These are phyloP conservation scores for Cremastinae sp. DNA, from an alignment of 2,888 invertebrate species.

Conservation along the genomic window DNA sequence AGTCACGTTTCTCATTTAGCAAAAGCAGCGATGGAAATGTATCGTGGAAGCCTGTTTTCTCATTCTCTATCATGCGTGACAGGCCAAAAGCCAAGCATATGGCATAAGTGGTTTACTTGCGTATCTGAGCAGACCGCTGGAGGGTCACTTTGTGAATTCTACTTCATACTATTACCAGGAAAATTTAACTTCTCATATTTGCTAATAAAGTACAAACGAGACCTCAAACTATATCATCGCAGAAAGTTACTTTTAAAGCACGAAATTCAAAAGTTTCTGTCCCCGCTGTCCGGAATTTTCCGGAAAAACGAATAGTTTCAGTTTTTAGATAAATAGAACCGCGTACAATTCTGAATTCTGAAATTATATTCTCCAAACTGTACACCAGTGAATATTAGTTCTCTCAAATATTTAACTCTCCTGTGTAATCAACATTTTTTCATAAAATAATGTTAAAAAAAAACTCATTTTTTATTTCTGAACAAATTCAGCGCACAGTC, in stretches of 20 bases:
- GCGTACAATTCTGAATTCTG: neutral
- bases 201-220: constrained; percentile 13
- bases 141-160: constrained; percentile 7
- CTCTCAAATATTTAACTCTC: no score
- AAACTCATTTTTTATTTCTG: no score
- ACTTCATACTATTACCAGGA: constrained; percentile 15
- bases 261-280: constrained; percentile 40
- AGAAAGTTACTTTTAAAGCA: constrained; percentile 27
- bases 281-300: constrained; percentile 42
- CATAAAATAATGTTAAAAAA: no score
- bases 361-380: neutral
- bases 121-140: constrained; percentile 41
- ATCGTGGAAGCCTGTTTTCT: no score
- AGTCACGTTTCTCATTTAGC: neutral
- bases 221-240: neutral
- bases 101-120: constrained; percentile 52
- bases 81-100: constrained; percentile 30
- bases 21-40: no score
- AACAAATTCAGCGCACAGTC: no score
- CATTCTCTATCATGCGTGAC: constrained; percentile 7
- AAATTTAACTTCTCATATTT: constrained; percentile 1
- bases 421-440: no score
- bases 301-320: constrained; percentile 27
- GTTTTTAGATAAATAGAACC: constrained; percentile 11
- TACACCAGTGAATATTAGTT: no score